A percentile compares a stretch with the other conserved stretches of the same genome.
These are phyloP conservation scores for Rhineura floridana DNA, from an alignment of 2,113 vertebrate genomes.

Conservation along the genomic window DNA sequence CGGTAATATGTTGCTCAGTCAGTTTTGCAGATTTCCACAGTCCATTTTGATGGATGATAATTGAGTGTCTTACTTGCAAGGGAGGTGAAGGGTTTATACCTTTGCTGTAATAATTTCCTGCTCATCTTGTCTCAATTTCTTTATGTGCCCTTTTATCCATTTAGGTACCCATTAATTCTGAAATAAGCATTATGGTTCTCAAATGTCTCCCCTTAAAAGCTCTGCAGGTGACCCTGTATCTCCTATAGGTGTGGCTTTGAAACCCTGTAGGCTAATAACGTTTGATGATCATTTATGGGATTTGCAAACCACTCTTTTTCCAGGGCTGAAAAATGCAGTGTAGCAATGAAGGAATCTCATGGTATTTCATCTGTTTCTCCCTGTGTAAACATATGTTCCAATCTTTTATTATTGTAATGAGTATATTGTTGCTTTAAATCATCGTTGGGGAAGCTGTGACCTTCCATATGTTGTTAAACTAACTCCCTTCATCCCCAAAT, in stretches of 20 bases:
- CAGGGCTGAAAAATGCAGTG: not conserved
- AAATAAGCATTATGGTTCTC: not conserved
- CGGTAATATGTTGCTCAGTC: not conserved
- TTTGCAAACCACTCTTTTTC: not conserved
- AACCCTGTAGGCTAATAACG: not conserved
- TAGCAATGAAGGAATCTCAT: not conserved
- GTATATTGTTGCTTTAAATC: too few species aligned
- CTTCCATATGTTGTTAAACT: too few species aligned
- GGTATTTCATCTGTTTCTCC: not conserved
- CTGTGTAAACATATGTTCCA: not conserved
- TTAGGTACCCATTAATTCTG: not conserved
- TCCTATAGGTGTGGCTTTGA: not conserved
- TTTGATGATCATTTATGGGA: not conserved
- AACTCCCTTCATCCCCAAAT: too few species aligned
- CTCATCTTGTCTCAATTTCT: not conserved
- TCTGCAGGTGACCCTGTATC: not conserved
- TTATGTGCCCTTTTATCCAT: not conserved
- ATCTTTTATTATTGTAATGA: too few species aligned
- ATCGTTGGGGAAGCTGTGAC: too few species aligned
- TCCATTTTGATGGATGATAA: not conserved
- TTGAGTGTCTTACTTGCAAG: not conserved
- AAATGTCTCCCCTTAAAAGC: not conserved
- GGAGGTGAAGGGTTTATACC: not conserved
- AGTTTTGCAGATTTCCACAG: not conserved
- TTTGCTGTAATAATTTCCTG: not conserved